These are phyloP conservation scores for Epizoanthus stellaris DNA, from an alignment of 92 coral and sea anemone species.

Conservation along the genomic window DNA sequence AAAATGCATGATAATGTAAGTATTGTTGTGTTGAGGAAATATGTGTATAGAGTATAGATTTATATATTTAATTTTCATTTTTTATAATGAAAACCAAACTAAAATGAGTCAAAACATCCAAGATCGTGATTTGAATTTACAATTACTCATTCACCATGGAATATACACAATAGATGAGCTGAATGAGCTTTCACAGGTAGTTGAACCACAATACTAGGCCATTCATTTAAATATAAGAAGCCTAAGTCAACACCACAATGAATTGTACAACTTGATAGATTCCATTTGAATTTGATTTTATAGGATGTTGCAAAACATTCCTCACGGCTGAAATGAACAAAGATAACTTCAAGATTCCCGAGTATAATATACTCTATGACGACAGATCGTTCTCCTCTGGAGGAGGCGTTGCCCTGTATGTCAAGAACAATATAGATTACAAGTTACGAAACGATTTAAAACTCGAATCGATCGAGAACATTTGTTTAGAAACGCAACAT, in stretches of 20 bases:
- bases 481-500: conserved; percentile 49
- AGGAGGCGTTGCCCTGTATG: conserved; percentile 47
- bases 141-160: conserved; percentile 21
- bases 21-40: no score
- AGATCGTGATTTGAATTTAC: conserved; percentile 55
- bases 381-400: conserved; percentile 1
- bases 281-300: conserved; percentile 28
- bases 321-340: conserved; percentile 12
- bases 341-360: background rate
- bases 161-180: conserved; percentile 23
- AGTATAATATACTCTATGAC: no score
- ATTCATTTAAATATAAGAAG: conserved; percentile 49
- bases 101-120: background rate
- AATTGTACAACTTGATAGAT: conserved; percentile 38
- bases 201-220: conserved; percentile 35
- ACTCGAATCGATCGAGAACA: conserved; percentile 47
- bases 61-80: no score
- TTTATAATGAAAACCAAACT: no score
- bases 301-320: conserved; percentile 51
- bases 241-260: conserved; percentile 29
- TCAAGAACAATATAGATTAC: conserved; percentile 9
- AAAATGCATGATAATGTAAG: no score
- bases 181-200: conserved; percentile 1
- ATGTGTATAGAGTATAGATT: no score
- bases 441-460: conserved; percentile 37